A percentile compares a stretch with the other conserved stretches of the same genome.
Evolutionary conservation across 2,113 vertebrate species (phyloP).

Genomic region (Toxotes chatareus): DNA sequence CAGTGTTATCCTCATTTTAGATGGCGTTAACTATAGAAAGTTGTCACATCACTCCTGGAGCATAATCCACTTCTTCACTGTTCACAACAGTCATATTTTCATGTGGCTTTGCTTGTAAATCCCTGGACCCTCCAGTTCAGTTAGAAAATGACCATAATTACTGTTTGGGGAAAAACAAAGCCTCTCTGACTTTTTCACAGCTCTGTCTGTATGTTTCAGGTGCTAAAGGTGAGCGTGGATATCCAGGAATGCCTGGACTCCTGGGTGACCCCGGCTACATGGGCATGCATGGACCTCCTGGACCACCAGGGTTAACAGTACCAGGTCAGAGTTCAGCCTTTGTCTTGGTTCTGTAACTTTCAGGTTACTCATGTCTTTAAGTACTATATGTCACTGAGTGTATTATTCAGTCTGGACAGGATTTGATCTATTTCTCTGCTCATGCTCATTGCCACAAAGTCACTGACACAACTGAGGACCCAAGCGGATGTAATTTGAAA

Average conservation of each 20-base stretch:
- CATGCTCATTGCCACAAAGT: neutral
- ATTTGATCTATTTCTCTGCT: neutral
- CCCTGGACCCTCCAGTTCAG: no score
- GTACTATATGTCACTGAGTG: neutral
- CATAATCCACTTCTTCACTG: neutral
- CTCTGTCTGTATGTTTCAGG: slow-evolving; percentile 56
- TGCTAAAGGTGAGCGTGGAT: slow-evolving; percentile 65
- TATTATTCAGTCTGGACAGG: neutral
- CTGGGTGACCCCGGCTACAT: slow-evolving; percentile 70
- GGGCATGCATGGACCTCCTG: slow-evolving; percentile 71
- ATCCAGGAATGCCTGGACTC: slow-evolving; percentile 54
- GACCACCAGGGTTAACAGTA: slow-evolving; percentile 52
- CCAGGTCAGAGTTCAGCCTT: slow-evolving; percentile 59
- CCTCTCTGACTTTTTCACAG: no score
- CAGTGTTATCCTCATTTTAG: no score
- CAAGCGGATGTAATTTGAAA: neutral
- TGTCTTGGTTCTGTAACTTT: neutral
- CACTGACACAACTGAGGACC: neutral
- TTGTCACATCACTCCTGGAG: neutral
- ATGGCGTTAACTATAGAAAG: neutral
- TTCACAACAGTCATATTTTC: neutral
- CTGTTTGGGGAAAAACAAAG: no score
- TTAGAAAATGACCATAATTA: no score
- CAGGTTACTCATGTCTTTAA: neutral
- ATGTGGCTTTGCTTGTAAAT: no score